Percentiles rank a stretch among this genome's conserved stretches.
Conservation (phyloP, 2,797 vertebrate species). For the Schizopygopsis pylzovi region DNA sequence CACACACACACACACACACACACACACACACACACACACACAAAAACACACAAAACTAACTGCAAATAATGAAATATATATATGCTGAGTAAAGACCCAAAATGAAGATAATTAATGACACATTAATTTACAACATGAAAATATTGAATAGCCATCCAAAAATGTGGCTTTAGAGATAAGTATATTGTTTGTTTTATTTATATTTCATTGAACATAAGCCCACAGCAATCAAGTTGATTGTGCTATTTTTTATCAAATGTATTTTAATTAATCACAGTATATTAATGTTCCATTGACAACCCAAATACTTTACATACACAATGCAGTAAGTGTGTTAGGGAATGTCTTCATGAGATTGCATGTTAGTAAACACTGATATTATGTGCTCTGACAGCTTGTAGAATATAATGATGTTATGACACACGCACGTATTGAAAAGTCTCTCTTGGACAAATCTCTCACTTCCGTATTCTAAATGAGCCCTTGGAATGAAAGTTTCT, state of each 20-base stretch:
- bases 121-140: background rate
- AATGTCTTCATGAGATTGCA: background rate
- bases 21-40: slow-evolving; percentile 9
- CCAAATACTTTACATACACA: background rate
- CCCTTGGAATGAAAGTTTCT: slow-evolving; percentile 60
- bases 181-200: background rate
- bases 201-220: background rate
- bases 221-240: background rate
- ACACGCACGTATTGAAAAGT: slow-evolving; percentile 10
- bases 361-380: slow-evolving; percentile 26
- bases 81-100: background rate
- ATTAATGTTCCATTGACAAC: background rate
- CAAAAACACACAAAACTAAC: slow-evolving; percentile 5
- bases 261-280: background rate
- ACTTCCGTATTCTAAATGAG: slow-evolving; percentile 16
- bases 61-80: background rate
- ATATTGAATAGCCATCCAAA: background rate
- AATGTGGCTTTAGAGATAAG: background rate
- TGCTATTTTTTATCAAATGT: background rate
- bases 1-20: background rate
- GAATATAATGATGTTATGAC: slow-evolving; percentile 21
- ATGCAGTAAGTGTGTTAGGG: background rate
- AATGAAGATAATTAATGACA: background rate
- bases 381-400: slow-evolving; percentile 14
- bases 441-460: slow-evolving; percentile 32